These are phyloP conservation scores for Alitta virens DNA, from an alignment of 2,888 invertebrate genomes.

Conservation along the genomic window DNA sequence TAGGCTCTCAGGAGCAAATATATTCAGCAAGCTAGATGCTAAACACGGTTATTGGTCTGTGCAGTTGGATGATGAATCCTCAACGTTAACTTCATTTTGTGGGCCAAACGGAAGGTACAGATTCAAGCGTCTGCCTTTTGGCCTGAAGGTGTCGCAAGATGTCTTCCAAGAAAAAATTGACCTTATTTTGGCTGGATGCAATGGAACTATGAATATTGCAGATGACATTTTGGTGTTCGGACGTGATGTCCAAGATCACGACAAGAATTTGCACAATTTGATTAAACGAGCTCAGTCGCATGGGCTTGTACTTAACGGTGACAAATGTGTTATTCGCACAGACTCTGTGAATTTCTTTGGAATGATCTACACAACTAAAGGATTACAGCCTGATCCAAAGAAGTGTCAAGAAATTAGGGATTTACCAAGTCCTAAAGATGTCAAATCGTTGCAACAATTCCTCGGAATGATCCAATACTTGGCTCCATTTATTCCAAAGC, in stretches of 20 bases:
- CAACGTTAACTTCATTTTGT: constrained; percentile 24
- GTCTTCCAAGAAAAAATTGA: constrained; percentile 27
- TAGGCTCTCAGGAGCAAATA: constrained; percentile 17
- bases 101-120: constrained; percentile 21
- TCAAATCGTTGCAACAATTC: constrained; percentile 21
- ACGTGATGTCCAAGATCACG: constrained; percentile 17
- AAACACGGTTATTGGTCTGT: constrained; percentile 29
- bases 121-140: constrained; percentile 21
- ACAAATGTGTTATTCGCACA: constrained; percentile 1
- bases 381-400: constrained; percentile 16
- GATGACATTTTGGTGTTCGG: constrained; percentile 30
- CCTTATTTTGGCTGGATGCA: not conserved
- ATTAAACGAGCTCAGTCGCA: constrained; percentile 4
- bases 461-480: constrained; percentile 23
- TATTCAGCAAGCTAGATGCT: constrained; percentile 29
- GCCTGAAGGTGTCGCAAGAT: constrained; percentile 19
- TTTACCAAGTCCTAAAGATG: constrained; percentile 20
- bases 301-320: constrained; percentile 9
- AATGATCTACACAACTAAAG: constrained; percentile 9
- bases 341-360: constrained; percentile 20
- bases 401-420: constrained; percentile 19
- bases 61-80: constrained; percentile 16
- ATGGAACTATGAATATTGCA: constrained; percentile 21
- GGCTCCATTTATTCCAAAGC: constrained; percentile 14
- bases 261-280: constrained; percentile 18